phyloP scores from a whole-genome alignment of 2,113 vertebrate species.

The Phrynosoma blainvillii region DNA sequence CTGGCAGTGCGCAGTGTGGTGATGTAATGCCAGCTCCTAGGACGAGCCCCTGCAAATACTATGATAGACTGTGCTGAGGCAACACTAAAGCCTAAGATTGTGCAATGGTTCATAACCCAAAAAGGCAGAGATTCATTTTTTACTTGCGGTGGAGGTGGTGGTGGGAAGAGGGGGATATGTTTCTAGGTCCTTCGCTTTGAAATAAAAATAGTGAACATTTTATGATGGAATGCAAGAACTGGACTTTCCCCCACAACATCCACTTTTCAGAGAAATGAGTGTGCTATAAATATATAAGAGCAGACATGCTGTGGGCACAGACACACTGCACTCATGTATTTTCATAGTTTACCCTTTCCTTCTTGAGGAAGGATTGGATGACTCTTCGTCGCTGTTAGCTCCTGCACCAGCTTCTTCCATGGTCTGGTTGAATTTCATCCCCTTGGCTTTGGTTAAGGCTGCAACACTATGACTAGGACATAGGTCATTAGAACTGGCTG shows the following conservation, averaged over 20 bases:
- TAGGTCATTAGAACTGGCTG: not conserved
- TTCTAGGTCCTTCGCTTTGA: not conserved
- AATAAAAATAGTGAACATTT: not conserved
- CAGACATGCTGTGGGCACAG: not conserved
- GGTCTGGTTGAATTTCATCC: not conserved
- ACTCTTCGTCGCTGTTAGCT: not conserved
- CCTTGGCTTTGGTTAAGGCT: not conserved
- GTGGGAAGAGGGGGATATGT: not conserved
- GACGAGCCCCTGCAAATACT: not conserved
- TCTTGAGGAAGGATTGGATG: not conserved
- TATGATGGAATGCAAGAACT: not conserved
- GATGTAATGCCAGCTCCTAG: not conserved
- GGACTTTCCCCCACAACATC: not conserved
- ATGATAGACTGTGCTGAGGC: too few species aligned
- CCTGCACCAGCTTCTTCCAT: not conserved
- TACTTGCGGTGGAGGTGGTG: not conserved
- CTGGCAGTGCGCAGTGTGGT: not conserved
- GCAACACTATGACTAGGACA: not conserved
- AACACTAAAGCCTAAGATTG: not conserved
- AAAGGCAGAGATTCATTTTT: not conserved
- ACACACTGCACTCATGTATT: not conserved
- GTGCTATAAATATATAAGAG: not conserved
- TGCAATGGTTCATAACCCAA: not conserved
- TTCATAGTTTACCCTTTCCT: not conserved
- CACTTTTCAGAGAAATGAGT: not conserved